phyloP scores from a whole-genome alignment of 2,888 invertebrate species.

The Thereva unica region DNA sequence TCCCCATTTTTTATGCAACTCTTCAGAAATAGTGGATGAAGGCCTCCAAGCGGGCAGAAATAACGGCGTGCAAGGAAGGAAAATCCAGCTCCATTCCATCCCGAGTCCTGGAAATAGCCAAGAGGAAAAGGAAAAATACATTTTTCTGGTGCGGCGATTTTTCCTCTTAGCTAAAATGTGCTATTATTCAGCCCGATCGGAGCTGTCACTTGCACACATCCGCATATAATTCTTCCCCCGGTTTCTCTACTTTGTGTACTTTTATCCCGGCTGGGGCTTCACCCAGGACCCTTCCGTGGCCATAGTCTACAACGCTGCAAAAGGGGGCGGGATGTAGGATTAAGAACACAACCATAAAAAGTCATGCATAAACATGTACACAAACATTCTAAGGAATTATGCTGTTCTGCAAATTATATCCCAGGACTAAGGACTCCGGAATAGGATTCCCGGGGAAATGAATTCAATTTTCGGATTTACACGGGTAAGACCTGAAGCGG shows the following conservation, averaged over 20 bases:
- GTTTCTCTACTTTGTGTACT: conserved; percentile 28
- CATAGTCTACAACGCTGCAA: too few relatives aligned
- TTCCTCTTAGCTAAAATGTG: conserved; percentile 39
- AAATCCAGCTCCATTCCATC: too few relatives aligned
- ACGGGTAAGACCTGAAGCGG: too few relatives aligned
- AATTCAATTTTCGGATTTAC: conserved; percentile 21
- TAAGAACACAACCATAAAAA: conserved; percentile 25
- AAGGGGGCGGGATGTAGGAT: neutral
- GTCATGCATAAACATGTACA: conserved; percentile 32
- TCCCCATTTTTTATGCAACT: too few relatives aligned
- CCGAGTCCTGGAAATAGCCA: conserved; percentile 20
- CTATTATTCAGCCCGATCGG: conserved; percentile 42
- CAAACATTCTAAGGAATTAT: conserved; percentile 26
- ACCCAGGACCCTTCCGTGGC: neutral
- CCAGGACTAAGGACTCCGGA: conserved; percentile 1
- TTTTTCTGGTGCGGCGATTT: conserved; percentile 37
- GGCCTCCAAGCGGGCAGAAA: too few relatives aligned
- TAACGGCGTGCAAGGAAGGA: too few relatives aligned
- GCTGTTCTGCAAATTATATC: conserved; percentile 29
- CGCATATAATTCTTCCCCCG: conserved; percentile 39
- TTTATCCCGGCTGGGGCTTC: conserved; percentile 11
- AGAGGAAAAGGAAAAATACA: conserved; percentile 26
- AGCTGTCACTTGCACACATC: conserved; percentile 42
- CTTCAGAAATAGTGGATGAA: too few relatives aligned
- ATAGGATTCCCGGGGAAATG: conserved; percentile 5